These are phyloP conservation scores for Paguma larvata DNA, from an alignment of 2,797 vertebrate genomes.

Conservation along the genomic window DNA sequence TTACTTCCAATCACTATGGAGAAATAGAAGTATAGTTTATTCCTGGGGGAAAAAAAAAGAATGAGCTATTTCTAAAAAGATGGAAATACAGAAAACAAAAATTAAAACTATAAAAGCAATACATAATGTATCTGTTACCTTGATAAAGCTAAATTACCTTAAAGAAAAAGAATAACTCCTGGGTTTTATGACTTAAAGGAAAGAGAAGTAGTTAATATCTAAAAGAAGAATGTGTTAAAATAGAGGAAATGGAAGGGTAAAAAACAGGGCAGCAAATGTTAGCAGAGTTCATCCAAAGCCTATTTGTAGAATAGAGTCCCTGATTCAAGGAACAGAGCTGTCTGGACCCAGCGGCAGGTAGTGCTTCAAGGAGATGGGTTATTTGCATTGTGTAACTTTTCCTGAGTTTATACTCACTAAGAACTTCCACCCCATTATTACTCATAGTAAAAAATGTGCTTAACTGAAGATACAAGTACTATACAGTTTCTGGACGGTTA, in stretches of 20 bases:
- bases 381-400: background rate
- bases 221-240: background rate
- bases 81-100: background rate
- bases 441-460: background rate
- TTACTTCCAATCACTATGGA: background rate
- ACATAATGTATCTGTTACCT: background rate
- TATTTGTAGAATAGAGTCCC: background rate
- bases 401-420: background rate
- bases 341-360: background rate
- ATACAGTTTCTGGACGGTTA: background rate
- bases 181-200: background rate
- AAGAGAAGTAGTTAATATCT: background rate
- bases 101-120: slow-evolving; percentile 2
- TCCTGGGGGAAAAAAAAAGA: background rate
- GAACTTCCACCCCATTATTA: background rate
- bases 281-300: background rate
- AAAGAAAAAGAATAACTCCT: background rate
- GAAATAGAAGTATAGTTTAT: background rate
- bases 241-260: background rate
- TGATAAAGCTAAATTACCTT: background rate
- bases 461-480: background rate
- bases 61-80: background rate
- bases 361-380: background rate
- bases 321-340: background rate
- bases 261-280: background rate